phyloP scores from a whole-genome alignment of 1,140 invertebrate species.

The Drosophila trapezifrons region DNA sequence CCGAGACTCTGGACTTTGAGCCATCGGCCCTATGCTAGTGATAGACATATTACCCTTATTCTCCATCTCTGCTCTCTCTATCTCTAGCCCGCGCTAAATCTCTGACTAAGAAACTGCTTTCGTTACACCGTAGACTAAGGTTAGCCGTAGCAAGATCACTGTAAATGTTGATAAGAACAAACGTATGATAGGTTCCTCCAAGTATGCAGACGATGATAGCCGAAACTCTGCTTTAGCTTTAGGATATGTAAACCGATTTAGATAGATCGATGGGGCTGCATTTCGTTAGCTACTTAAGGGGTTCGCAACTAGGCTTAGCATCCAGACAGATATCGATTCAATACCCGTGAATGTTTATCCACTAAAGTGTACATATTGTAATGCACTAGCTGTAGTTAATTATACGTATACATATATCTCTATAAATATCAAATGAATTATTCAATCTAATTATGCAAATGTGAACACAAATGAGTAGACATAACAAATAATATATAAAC shows the following conservation, averaged over 20 bases:
- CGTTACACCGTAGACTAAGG: conserved; percentile 47
- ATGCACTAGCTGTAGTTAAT: conserved; percentile 41
- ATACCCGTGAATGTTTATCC: conserved; percentile 35
- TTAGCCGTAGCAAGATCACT: conserved; percentile 60
- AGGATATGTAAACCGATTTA: conserved; percentile 30
- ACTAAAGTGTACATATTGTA: conserved; percentile 48
- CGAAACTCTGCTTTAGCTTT: conserved; percentile 29
- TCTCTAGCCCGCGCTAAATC: conserved; percentile 30
- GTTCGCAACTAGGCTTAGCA: conserved; percentile 21
- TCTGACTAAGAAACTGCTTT: conserved; percentile 44
- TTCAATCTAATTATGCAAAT: conserved; percentile 55
- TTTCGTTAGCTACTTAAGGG: conserved; percentile 50
- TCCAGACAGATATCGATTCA: conserved; percentile 32
- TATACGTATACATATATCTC: conserved; percentile 29
- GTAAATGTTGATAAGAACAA: conserved; percentile 70
- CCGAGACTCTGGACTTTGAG: conserved; percentile 22
- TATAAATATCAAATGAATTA: conserved; percentile 52
- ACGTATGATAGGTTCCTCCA: conserved; percentile 80
- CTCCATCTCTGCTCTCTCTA: conserved; percentile 27
- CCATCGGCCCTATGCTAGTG: conserved; percentile 69
- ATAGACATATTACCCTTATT: conserved; percentile 67
- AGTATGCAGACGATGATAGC: conserved; percentile 60
- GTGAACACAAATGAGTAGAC: conserved; percentile 53
- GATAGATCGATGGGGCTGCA: conserved; percentile 32
- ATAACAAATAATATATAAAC: conserved; percentile 42